Percentiles rank a stretch among this genome's conserved stretches.
These are phyloP conservation scores for Myanophis thanlyinensis DNA, from an alignment of 2,113 vertebrate genomes.

Conservation along the genomic window DNA sequence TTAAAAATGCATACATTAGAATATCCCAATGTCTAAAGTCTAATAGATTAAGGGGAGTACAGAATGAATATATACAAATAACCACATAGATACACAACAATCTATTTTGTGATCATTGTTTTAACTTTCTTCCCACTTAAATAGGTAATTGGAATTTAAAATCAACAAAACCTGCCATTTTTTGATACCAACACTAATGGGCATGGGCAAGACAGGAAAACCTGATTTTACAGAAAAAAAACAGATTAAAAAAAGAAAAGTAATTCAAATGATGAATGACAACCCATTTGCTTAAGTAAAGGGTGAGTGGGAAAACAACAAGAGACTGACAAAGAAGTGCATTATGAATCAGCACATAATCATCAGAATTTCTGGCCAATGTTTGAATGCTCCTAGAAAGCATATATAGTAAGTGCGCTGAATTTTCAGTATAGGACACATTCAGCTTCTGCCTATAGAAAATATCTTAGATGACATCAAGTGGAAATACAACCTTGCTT, in stretches of 20 bases:
- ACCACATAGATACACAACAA: not conserved
- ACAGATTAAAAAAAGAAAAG: not conserved
- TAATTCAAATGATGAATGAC: not conserved
- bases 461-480: not conserved
- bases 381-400: not conserved
- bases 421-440: not conserved
- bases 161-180: not conserved
- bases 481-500: not conserved
- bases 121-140: not conserved
- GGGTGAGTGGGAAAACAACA: not conserved
- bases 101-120: not conserved
- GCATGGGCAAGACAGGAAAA: not conserved
- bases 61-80: not conserved
- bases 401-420: not conserved
- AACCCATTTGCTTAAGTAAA: not conserved
- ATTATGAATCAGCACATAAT: not conserved
- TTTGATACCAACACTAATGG: not conserved
- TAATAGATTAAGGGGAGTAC: not conserved
- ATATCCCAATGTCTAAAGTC: not conserved
- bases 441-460: not conserved
- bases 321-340: not conserved
- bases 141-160: not conserved
- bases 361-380: not conserved
- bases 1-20: not conserved
- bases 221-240: not conserved